phyloP scores from a whole-genome alignment of 1,140 invertebrate genomes.

The Drosophila lowei region DNA sequence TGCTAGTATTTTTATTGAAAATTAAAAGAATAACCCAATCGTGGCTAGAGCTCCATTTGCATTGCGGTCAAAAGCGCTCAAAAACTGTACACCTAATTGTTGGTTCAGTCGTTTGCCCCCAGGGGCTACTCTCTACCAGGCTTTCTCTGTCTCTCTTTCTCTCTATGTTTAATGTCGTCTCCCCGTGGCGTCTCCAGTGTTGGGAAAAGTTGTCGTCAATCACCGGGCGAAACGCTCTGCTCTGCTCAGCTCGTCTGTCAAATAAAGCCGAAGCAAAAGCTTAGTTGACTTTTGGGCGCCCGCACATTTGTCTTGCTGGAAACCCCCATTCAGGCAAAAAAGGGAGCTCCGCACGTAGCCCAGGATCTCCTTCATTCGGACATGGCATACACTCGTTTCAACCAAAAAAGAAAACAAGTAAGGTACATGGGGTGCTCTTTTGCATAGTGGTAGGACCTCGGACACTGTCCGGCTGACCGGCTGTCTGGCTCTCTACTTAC shows the following conservation, averaged over 20 bases:
- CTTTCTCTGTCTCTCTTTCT: neutral
- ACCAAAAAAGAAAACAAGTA: too few species aligned
- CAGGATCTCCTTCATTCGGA: too few species aligned
- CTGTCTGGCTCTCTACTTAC: slow-evolving; percentile 84
- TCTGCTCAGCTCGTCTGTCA: slow-evolving; percentile 54
- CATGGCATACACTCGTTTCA: too few species aligned
- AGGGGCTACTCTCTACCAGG: neutral
- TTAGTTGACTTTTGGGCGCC: slow-evolving; percentile 67
- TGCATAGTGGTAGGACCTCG: slow-evolving; percentile 15
- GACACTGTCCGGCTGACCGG: slow-evolving; percentile 48
- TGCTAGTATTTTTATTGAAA: too few species aligned
- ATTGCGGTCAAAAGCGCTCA: too few species aligned
- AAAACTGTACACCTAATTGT: too few species aligned
- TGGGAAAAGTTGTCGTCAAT: slow-evolving; percentile 63
- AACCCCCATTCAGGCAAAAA: neutral
- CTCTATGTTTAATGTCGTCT: slow-evolving; percentile 6
- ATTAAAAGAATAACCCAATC: too few species aligned
- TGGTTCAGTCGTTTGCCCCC: too few species aligned
- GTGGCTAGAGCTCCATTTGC: too few species aligned
- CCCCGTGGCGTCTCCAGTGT: slow-evolving; percentile 1
- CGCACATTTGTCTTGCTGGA: slow-evolving; percentile 64
- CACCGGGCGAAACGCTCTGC: slow-evolving; percentile 26
- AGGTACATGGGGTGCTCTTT: too few species aligned
- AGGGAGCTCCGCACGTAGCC: neutral
- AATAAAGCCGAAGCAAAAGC: slow-evolving; percentile 67